Base-by-base conservation (phyloP, 2,888 invertebrate species). In the Dynastes hyllus region DNA sequence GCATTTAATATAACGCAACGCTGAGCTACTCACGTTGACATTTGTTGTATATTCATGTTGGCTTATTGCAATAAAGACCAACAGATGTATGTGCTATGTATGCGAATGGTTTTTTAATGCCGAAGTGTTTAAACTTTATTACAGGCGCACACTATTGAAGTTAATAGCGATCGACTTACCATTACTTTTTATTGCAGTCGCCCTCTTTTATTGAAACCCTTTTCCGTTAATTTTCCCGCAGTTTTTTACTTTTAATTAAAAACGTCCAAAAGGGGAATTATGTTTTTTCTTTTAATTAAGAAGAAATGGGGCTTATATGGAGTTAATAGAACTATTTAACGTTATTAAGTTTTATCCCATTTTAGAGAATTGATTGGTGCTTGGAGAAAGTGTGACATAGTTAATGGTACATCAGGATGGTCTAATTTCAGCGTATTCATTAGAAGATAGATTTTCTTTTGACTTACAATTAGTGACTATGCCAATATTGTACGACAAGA, bases 61-160 rank as follows among this genome's bases (percentile, higher is more conserved):
- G 61, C 16, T 16, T 61, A 50, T 75, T 45, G 73, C 73, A 61
- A 75, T 61, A 75, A 75, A 75, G 22, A 61, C 61, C 45, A 61
- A 63, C 27, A 63, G 45, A 75, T 75, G 61, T 61, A 40, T 70
- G 53, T 32, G 73, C 16, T 58, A 61, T 73, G 45, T 73, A 40
- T 61, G 73, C 45, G 61, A 45, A 61, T 61, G 61, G 61, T 63
- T 75, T 45, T 45, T 75, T 61, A 61, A 40, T 58, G 45, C 22
- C n/a, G 71, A 58, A 45, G 50, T 50, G 61, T 75, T 75, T 75
- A 75, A 75, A 75, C 32, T 75, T 75, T 75, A 75, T 75, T 75
- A 75, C 11, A 13, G 63, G 22, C 16, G 55, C 32, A 27, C 22
- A 45, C 61, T 45, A 61, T 13, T 45, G 61, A 61, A 61, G 22